These are phyloP conservation scores for Neomorphus geoffroyi DNA, from an alignment of 2,797 vertebrate genomes.

Conservation along the genomic window DNA sequence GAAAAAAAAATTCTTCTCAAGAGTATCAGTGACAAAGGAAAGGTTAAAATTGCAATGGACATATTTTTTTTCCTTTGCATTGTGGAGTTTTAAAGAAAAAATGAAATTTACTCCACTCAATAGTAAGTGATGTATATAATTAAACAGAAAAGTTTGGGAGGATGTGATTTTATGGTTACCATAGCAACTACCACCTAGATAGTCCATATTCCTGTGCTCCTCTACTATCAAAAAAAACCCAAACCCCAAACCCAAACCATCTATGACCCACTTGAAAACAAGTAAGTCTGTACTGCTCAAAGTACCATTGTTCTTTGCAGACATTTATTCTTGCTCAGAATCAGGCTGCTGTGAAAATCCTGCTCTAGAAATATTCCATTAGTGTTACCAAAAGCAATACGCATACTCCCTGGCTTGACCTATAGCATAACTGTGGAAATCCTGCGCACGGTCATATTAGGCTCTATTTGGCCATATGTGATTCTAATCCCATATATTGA, in stretches of 20 bases:
- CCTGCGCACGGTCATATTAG: not conserved
- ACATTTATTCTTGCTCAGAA: not conserved
- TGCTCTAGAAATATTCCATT: not conserved
- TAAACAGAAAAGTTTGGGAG: slow-evolving; percentile 42
- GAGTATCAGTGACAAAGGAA: not conserved
- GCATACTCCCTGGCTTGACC: not conserved
- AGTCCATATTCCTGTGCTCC: not conserved
- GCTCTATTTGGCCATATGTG: not conserved
- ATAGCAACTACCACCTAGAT: slow-evolving; percentile 12
- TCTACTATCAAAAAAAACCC: not conserved
- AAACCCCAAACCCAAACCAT: not conserved
- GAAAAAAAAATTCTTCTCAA: not conserved
- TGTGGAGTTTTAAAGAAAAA: not conserved
- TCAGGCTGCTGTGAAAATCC: not conserved
- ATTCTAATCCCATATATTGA: not conserved
- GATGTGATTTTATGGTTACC: slow-evolving; percentile 32
- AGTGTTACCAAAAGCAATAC: not conserved
- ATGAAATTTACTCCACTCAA: not conserved
- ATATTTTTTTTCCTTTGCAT: not conserved
- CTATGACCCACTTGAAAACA: slow-evolving; percentile 16
- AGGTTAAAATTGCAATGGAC: not conserved
- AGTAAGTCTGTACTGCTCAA: not conserved
- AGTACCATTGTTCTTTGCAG: not conserved
- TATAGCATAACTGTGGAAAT: not conserved
- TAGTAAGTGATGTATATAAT: slow-evolving; percentile 45